phyloP scores from a whole-genome alignment of 2,113 vertebrate genomes.

The Platysternon megacephalum region DNA sequence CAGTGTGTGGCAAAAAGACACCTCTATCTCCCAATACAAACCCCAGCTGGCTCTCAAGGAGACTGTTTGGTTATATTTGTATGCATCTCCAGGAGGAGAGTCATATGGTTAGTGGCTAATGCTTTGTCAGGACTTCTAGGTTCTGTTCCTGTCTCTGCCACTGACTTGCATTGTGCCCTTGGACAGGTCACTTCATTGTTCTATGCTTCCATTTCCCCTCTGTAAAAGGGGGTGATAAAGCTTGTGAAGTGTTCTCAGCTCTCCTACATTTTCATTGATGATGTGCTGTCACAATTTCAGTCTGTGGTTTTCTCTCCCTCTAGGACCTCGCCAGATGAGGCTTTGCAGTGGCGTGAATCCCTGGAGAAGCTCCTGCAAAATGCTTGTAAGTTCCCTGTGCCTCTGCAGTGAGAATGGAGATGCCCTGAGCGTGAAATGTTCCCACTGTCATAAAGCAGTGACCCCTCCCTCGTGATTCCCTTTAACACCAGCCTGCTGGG shows the following conservation, averaged over 20 bases:
- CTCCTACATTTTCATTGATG: neutral
- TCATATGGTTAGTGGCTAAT: neutral
- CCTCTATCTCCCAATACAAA: neutral
- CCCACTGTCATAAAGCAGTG: neutral
- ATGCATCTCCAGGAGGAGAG: neutral
- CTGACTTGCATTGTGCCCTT: neutral
- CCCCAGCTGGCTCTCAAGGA: neutral
- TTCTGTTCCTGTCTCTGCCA: neutral
- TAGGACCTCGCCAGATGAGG: slow-evolving; percentile 88
- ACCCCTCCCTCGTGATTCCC: neutral
- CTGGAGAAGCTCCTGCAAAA: slow-evolving; percentile 91
- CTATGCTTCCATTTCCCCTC: neutral
- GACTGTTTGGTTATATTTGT: neutral
- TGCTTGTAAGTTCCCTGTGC: slow-evolving; percentile 83
- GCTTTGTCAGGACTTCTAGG: neutral
- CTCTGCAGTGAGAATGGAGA: neutral
- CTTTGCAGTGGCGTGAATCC: slow-evolving; percentile 90
- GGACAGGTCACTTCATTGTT: neutral
- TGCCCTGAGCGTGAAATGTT: neutral
- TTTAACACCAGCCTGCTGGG: neutral
- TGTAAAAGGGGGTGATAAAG: neutral
- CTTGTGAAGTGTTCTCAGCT: neutral
- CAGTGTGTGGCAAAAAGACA: neutral
- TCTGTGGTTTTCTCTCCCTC: neutral
- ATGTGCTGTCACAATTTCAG: neutral